Percentiles rank a stretch among this genome's conserved stretches.
These are phyloP conservation scores for Xenentodon cancila DNA, from an alignment of 2,797 vertebrate species.

Conservation along the genomic window DNA sequence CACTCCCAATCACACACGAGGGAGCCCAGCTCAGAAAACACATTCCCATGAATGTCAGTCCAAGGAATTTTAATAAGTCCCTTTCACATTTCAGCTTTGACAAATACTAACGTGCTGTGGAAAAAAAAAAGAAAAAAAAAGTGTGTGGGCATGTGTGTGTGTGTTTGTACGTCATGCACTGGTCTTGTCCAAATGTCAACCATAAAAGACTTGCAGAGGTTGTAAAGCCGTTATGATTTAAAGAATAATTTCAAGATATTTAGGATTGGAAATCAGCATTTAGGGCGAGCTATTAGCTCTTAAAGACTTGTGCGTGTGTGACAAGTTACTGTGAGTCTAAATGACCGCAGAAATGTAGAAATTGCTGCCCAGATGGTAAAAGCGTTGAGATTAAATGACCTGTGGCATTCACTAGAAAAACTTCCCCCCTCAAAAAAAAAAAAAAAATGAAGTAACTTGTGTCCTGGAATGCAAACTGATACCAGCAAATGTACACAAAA, in stretches of 20 bases:
- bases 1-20: slow-evolving; percentile 32
- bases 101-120: slow-evolving; percentile 10
- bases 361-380: slow-evolving; percentile 16
- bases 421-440: background rate
- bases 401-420: slow-evolving; percentile 22
- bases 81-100: slow-evolving; percentile 41
- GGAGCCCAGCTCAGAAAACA: slow-evolving; percentile 37
- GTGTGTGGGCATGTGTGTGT: background rate
- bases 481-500: background rate
- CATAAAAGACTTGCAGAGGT: slow-evolving; percentile 21
- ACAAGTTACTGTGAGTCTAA: slow-evolving; percentile 27
- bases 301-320: slow-evolving; percentile 13
- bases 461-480: slow-evolving; percentile 7
- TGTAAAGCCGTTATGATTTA: slow-evolving; percentile 20
- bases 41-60: slow-evolving; percentile 60
- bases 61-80: slow-evolving; percentile 51
- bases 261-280: slow-evolving; percentile 12
- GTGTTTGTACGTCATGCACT: background rate
- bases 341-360: slow-evolving; percentile 31
- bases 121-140: slow-evolving; percentile 8
- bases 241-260: slow-evolving; percentile 22
- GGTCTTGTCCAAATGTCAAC: slow-evolving; percentile 24
- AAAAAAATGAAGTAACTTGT: background rate
- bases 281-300: background rate
- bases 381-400: slow-evolving; percentile 29